Conservation (phyloP, 1,140 invertebrate genomes). For the Phortica variegata region DNA sequence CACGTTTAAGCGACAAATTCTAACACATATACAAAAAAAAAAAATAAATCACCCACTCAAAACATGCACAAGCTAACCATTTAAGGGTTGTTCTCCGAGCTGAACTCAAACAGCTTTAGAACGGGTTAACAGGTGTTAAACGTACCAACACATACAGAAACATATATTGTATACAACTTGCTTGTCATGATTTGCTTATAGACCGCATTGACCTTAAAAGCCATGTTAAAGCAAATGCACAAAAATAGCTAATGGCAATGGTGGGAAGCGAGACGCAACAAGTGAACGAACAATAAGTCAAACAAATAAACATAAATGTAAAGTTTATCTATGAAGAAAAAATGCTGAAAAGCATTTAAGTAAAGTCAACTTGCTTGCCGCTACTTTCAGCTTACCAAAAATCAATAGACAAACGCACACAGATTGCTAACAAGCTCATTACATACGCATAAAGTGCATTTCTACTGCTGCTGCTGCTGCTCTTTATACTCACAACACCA, state of each 20-base stretch:
- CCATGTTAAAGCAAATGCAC: conserved; percentile 16
- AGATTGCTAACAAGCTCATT: conserved; percentile 1
- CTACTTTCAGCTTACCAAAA: no score
- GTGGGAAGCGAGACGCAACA: conserved; percentile 6
- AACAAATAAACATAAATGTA: no score
- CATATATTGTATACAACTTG: conserved; percentile 4
- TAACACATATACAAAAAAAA: conserved; percentile 4
- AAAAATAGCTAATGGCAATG: conserved; percentile 1
- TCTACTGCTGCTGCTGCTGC: no score
- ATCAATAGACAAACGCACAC: neutral
- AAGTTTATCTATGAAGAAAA: no score
- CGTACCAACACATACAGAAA: no score
- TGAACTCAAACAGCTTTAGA: neutral
- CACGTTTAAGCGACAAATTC: conserved; percentile 1
- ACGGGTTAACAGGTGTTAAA: neutral
- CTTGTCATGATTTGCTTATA: neutral
- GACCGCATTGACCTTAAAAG: conserved; percentile 38
- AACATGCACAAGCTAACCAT: conserved; percentile 1
- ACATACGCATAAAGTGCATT: neutral
- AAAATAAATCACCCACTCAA: conserved; percentile 1
- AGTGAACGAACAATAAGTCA: no score
- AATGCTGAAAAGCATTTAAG: no score
- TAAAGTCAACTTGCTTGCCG: no score
- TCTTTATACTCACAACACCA: no score
- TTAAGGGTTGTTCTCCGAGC: conserved; percentile 10